A percentile compares a stretch with the other conserved stretches of the same genome.
Evolutionary conservation across 2,888 invertebrate species (phyloP).

Genomic region (Clunio marinus): DNA sequence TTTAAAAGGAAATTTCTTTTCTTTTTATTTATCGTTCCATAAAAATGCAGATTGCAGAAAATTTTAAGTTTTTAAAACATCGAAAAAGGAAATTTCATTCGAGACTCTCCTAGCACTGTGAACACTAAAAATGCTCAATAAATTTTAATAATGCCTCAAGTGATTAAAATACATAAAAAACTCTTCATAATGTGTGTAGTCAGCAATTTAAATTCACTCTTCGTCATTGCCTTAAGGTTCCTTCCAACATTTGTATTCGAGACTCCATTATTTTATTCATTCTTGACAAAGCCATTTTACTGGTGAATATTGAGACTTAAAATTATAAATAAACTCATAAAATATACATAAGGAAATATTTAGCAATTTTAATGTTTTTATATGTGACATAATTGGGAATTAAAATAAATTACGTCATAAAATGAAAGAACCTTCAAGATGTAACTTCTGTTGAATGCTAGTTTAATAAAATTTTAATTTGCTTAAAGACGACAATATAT

Average conservation of each 20-base stretch:
- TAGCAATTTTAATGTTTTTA: too few relatives aligned
- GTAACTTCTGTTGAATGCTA: too few relatives aligned
- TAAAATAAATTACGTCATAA: too few relatives aligned
- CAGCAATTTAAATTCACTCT: conserved; percentile 26
- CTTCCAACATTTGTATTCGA: too few relatives aligned
- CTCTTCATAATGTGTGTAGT: conserved; percentile 8
- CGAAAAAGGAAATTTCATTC: not conserved
- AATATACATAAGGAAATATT: conserved; percentile 4
- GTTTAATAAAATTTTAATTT: too few relatives aligned
- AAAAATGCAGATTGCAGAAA: conserved; percentile 34
- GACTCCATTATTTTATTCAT: too few relatives aligned
- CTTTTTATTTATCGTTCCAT: conserved; percentile 30
- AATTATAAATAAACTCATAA: conserved; percentile 20
- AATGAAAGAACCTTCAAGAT: too few relatives aligned
- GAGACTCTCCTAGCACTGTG: too few relatives aligned
- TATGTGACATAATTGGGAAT: too few relatives aligned
- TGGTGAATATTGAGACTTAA: not conserved
- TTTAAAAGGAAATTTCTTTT: conserved; percentile 3
- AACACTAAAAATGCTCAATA: conserved; percentile 33
- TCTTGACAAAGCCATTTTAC: not conserved
- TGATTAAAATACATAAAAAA: conserved; percentile 34
- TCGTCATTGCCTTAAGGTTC: not conserved
- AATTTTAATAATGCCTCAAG: conserved; percentile 37
- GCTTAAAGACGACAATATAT: too few relatives aligned
- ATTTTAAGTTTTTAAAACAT: not conserved